These are phyloP conservation scores for Conus ventricosus DNA, from an alignment of 1,140 invertebrate genomes.

Conservation along the genomic window DNA sequence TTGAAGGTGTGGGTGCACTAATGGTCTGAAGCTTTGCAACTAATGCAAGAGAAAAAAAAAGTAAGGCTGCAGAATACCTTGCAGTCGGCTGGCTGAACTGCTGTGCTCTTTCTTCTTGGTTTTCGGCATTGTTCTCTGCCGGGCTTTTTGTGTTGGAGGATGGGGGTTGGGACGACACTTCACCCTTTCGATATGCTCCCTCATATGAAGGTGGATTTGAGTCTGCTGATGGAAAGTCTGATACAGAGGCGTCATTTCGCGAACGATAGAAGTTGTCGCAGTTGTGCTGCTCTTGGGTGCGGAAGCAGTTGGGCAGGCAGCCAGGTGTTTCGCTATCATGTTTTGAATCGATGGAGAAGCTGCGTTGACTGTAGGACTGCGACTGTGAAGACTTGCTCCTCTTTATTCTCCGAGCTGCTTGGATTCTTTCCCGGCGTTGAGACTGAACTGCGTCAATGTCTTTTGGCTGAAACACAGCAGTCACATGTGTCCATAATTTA, in stretches of 20 bases:
- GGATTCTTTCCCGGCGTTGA: constrained; percentile 63
- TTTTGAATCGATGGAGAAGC: constrained; percentile 47
- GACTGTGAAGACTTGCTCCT: constrained; percentile 61
- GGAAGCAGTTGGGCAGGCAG: constrained; percentile 69
- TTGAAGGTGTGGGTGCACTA: no score
- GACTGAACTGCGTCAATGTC: constrained; percentile 67
- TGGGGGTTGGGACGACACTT: constrained; percentile 38
- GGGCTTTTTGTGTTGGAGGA: constrained; percentile 46
- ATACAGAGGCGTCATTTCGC: constrained; percentile 54
- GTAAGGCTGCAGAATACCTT: constrained; percentile 35
- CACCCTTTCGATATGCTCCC: constrained; percentile 39
- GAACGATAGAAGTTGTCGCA: constrained; percentile 52
- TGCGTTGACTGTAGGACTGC: constrained; percentile 43
- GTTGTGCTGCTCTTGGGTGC: constrained; percentile 59
- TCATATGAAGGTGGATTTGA: constrained; percentile 64
- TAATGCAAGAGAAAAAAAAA: no score
- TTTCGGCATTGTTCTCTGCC: constrained; percentile 52
- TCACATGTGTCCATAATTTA: no score
- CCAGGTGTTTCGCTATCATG: constrained; percentile 54
- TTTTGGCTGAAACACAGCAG: constrained; percentile 60
- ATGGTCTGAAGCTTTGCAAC: no score
- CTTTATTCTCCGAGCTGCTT: constrained; percentile 65
- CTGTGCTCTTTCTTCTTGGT: constrained; percentile 60
- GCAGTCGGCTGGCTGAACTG: constrained; percentile 46
- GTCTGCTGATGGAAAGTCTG: constrained; percentile 59